Conservation (phyloP, 2,888 invertebrate species). For the Mesopsocus fuscifrons region DNA sequence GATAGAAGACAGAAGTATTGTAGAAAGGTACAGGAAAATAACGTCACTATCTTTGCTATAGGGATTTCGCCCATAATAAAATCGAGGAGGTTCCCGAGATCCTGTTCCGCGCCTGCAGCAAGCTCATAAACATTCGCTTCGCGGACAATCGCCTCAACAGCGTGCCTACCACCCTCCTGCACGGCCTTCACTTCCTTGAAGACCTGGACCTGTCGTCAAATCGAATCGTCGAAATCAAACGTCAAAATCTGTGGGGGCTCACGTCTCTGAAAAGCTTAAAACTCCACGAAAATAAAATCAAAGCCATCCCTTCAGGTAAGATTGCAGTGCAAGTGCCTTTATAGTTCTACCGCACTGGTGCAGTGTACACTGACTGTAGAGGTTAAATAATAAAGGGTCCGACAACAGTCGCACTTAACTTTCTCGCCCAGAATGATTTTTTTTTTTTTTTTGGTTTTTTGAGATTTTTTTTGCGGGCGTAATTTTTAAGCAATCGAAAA, state of each 20-base stretch:
- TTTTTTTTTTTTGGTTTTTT: no score
- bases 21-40: no score
- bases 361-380: no score
- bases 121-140: constrained; percentile 40
- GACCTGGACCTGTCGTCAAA: constrained; percentile 54
- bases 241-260: constrained; percentile 34
- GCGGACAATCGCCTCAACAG: constrained; percentile 42
- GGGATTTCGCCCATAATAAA: constrained; percentile 44
- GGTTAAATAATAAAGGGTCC: no score
- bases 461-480: no score
- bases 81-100: constrained; percentile 35
- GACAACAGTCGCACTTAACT: no score
- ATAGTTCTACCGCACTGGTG: no score
- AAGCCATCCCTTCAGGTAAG: constrained; percentile 32
- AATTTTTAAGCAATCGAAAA: no score
- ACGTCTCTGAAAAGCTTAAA: constrained; percentile 39
- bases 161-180: constrained; percentile 36
- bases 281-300: constrained; percentile 46
- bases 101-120: constrained; percentile 36
- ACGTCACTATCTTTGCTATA: no score
- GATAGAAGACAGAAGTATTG: no score
- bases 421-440: no score
- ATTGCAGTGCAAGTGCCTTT: no score
- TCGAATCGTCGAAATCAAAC: constrained; percentile 36
- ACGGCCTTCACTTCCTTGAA: constrained; percentile 35